These are phyloP conservation scores for Sander vitreus DNA, from an alignment of 2,113 vertebrate genomes.

Conservation along the genomic window DNA sequence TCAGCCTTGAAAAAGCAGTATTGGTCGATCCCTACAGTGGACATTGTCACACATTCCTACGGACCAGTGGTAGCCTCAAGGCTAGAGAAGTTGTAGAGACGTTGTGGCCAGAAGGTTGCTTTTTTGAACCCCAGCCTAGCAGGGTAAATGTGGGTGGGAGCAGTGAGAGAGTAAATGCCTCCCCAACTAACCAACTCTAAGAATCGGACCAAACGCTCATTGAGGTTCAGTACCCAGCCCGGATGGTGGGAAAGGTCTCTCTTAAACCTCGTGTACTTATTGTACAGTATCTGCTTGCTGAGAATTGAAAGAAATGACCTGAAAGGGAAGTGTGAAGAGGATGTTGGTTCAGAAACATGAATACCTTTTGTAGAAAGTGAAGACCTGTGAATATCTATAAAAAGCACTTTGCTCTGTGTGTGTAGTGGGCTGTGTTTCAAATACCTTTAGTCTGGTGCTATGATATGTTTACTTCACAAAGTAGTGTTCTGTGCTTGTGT, in stretches of 20 bases:
- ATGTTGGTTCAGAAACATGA: constrained; percentile 56
- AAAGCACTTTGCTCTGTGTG: constrained; percentile 41
- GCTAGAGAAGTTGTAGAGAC: not conserved
- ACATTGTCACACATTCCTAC: not conserved
- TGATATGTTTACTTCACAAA: constrained; percentile 6
- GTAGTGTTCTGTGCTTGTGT: not conserved
- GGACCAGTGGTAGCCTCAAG: not conserved
- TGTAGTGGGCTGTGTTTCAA: constrained; percentile 41
- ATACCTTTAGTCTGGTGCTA: constrained; percentile 31
- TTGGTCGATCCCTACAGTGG: too few relatives aligned
- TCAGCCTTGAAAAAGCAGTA: too few relatives aligned
- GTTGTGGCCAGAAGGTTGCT: not conserved
- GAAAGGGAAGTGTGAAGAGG: constrained; percentile 77
- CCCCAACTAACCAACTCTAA: not conserved
- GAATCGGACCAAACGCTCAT: not conserved
- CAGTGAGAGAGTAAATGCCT: not conserved
- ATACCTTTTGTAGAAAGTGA: constrained; percentile 74
- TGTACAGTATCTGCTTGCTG: constrained; percentile 7
- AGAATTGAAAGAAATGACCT: constrained; percentile 40
- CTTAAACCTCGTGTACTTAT: not conserved
- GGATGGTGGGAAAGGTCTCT: constrained; percentile 1
- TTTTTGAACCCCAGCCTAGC: not conserved
- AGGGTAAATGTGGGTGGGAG: not conserved
- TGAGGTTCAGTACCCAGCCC: too few relatives aligned
- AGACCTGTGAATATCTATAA: constrained; percentile 63